Evolutionary conservation across 2,888 invertebrate species (phyloP).

Genomic region (Hyalella azteca): DNA sequence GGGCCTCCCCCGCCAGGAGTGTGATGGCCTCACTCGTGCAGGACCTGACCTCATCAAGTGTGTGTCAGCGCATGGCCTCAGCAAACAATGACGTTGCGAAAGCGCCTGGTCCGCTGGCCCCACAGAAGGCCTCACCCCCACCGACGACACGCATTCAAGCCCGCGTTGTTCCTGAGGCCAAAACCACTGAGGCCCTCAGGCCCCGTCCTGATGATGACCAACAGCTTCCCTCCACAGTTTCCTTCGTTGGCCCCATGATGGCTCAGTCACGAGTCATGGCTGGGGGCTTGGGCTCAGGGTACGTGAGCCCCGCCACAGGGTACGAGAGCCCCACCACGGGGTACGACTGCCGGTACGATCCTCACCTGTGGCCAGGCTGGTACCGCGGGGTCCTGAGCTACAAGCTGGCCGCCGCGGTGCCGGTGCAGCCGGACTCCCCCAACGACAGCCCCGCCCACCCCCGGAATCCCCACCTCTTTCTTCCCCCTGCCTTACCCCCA

Average conservation of each 20-base stretch:
- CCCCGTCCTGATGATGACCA: too few relatives aligned
- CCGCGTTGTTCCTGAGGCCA: neutral
- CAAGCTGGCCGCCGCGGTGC: constrained; percentile 54
- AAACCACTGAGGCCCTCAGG: neutral
- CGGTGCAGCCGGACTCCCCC: constrained; percentile 57
- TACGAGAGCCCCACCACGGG: constrained; percentile 30
- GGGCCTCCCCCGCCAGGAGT: neutral
- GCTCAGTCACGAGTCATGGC: neutral
- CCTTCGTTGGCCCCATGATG: neutral
- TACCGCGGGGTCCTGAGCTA: constrained; percentile 51
- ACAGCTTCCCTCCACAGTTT: neutral
- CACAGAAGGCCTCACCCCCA: neutral
- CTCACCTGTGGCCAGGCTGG: constrained; percentile 54
- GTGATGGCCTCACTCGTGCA: constrained; percentile 11
- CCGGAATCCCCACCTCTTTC: neutral
- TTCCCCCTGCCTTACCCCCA: neutral
- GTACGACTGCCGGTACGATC: constrained; percentile 54
- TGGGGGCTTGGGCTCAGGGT: neutral
- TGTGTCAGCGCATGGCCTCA: constrained; percentile 7
- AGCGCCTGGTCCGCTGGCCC: neutral
- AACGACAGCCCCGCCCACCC: constrained; percentile 51
- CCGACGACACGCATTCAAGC: neutral
- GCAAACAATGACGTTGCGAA: neutral
- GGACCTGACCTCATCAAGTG: neutral
- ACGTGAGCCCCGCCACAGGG: neutral